phyloP scores from a whole-genome alignment of 2,113 vertebrate genomes.

The Cynopterus brachyotis region DNA sequence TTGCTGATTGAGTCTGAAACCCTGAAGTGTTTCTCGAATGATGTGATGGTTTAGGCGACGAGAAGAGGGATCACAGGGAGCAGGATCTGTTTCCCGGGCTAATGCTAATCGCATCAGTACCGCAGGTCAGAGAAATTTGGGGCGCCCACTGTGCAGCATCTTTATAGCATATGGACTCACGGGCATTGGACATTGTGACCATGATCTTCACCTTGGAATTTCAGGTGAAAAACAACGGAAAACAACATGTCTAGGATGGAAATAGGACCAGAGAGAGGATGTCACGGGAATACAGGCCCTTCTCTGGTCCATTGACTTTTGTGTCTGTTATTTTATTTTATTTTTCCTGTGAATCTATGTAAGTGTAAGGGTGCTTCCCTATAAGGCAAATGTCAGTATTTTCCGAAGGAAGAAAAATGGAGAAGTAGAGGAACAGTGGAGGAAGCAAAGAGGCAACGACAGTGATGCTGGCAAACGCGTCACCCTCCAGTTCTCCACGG shows the following conservation, averaged over 20 bases:
- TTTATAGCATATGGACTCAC: not conserved
- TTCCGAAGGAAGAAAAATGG: not conserved
- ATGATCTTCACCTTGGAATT: conserved; percentile 5
- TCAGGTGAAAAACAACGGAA: not conserved
- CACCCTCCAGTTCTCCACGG: not conserved
- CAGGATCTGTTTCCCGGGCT: not conserved
- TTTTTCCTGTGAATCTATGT: not conserved
- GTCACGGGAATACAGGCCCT: not conserved
- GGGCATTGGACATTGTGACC: not conserved
- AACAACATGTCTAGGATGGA: conserved; percentile 32
- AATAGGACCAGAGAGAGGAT: conserved; percentile 4
- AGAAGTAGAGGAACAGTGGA: not conserved
- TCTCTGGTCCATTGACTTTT: not conserved
- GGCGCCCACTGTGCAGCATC: not conserved
- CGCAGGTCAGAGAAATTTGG: not conserved
- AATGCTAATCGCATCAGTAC: not conserved
- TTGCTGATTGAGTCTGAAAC: conserved; percentile 33
- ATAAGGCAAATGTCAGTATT: not conserved
- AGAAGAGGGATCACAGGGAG: not conserved
- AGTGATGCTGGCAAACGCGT: not conserved
- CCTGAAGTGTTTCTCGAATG: not conserved
- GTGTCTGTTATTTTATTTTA: not conserved
- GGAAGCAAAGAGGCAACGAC: not conserved
- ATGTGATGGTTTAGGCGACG: not conserved
- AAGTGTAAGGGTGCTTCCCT: not conserved